Conservation (phyloP, 2,888 invertebrate species). For the Aleiodes leptofemur region DNA sequence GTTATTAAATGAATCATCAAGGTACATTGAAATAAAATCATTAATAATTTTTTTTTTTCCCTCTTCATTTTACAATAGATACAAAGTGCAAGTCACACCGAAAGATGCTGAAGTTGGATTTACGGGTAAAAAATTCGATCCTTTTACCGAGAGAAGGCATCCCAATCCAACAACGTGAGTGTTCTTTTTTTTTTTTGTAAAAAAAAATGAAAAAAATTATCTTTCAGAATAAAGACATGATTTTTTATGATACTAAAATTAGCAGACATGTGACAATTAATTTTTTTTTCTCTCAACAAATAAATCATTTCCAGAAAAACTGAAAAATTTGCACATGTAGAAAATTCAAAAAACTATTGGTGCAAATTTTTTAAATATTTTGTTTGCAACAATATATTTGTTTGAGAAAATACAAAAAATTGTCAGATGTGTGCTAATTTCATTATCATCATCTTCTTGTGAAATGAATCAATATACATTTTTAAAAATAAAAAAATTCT, state of each 20-base stretch:
- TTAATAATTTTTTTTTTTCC: constrained; percentile 40
- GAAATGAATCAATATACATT: too few species aligned
- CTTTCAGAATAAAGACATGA: not conserved
- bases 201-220: not conserved
- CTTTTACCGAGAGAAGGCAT: constrained; percentile 83
- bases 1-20: constrained; percentile 1
- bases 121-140: constrained; percentile 80
- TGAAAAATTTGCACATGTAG: too few species aligned
- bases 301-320: too few species aligned
- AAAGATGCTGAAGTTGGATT: constrained; percentile 80
- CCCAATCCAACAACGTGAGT: constrained; percentile 90
- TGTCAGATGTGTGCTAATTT: too few species aligned
- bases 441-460: not conserved
- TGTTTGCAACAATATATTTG: too few species aligned
- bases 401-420: too few species aligned
- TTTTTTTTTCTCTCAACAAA: too few species aligned
- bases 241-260: not conserved
- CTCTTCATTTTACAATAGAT: constrained; percentile 75
- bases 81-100: constrained; percentile 77
- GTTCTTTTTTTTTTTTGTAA: not conserved
- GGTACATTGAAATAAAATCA: constrained; percentile 6
- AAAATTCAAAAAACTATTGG: too few species aligned
- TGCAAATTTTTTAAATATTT: too few species aligned
- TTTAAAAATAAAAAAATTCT: constrained; percentile 44
- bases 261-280: too few species aligned